Evolutionary conservation across 2,888 invertebrate genomes (phyloP).

Genomic region (Scotopteryx bipunctaria): DNA sequence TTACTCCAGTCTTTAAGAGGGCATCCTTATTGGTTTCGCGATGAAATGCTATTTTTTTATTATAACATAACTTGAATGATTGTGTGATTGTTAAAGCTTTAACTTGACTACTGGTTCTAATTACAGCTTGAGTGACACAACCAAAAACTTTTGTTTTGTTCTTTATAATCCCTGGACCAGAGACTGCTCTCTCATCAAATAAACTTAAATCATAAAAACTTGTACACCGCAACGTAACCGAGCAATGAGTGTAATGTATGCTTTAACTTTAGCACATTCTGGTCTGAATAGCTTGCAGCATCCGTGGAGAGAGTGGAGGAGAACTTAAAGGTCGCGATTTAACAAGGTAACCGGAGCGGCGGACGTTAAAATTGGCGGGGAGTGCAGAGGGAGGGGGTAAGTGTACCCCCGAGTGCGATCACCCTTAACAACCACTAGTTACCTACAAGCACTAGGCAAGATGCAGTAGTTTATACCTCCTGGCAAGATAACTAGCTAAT

Average conservation of each 20-base stretch:
- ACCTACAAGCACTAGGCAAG: constrained; percentile 30
- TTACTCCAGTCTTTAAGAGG: constrained; percentile 3
- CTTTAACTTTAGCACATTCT: constrained; percentile 32
- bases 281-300: constrained; percentile 36
- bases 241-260: constrained; percentile 30
- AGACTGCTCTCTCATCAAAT: constrained; percentile 2
- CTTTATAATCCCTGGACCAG: constrained; percentile 3
- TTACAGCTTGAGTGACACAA: neutral
- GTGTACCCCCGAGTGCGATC: constrained; percentile 56
- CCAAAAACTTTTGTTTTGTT: neutral
- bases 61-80: no score
- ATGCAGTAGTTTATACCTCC: constrained; percentile 12
- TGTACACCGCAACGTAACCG: constrained; percentile 16
- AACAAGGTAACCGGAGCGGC: constrained; percentile 52
- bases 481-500: constrained; percentile 1
- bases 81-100: no score
- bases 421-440: constrained; percentile 50
- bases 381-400: constrained; percentile 44
- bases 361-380: constrained; percentile 46
- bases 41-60: no score
- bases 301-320: no score
- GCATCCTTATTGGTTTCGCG: neutral
- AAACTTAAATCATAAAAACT: constrained; percentile 26
- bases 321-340: constrained; percentile 45
- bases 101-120: neutral